These are phyloP conservation scores for Remorina albescens DNA, from an alignment of 2,797 vertebrate genomes.

Conservation along the genomic window DNA sequence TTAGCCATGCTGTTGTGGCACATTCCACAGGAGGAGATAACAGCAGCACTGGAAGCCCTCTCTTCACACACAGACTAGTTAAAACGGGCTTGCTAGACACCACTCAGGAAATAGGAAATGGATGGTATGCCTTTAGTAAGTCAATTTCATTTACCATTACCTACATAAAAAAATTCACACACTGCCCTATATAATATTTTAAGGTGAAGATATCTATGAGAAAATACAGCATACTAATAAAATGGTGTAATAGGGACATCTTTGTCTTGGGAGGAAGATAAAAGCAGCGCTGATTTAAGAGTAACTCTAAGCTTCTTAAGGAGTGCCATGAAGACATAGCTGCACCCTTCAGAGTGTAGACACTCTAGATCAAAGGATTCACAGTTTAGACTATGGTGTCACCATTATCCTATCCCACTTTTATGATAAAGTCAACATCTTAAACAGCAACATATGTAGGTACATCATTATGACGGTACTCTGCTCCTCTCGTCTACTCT, in stretches of 20 bases:
- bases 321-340: not conserved
- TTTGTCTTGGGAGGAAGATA: not conserved
- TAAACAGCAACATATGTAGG: slow-evolving; percentile 25
- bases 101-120: slow-evolving; percentile 56
- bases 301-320: slow-evolving; percentile 6
- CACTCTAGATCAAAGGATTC: slow-evolving; percentile 27
- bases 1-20: slow-evolving; percentile 84
- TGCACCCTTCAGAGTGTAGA: not conserved
- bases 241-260: not conserved
- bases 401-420: slow-evolving; percentile 12
- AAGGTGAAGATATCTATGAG: not conserved
- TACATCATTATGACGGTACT: slow-evolving; percentile 42
- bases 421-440: slow-evolving; percentile 21
- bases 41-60: slow-evolving; percentile 61
- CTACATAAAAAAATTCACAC: not conserved
- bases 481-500: slow-evolving; percentile 28
- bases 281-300: not conserved
- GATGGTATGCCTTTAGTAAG: slow-evolving; percentile 13
- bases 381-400: slow-evolving; percentile 18
- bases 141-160: slow-evolving; percentile 10
- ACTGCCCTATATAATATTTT: not conserved
- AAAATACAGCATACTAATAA: not conserved
- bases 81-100: slow-evolving; percentile 31
- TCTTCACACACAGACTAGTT: slow-evolving; percentile 35
- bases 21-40: slow-evolving; percentile 86